phyloP scores from a whole-genome alignment of 2,797 vertebrate genomes.

The Coregonus sp. region DNA sequence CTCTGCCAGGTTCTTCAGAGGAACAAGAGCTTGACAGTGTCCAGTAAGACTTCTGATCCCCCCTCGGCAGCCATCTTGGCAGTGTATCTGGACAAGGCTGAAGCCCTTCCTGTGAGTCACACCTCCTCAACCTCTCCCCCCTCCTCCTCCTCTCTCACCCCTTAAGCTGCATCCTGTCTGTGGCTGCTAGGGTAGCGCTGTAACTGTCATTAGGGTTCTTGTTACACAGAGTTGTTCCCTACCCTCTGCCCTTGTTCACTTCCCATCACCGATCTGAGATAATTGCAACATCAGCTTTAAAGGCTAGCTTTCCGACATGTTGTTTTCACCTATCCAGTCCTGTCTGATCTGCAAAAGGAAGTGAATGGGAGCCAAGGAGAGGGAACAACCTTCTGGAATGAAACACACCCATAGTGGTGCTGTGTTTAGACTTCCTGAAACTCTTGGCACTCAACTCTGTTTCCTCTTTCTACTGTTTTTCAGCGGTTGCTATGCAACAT shows the following conservation, averaged over 20 bases:
- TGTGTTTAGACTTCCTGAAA: not conserved
- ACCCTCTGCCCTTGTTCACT: slow-evolving; percentile 3
- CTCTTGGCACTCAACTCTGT: not conserved
- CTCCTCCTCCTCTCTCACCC: slow-evolving; percentile 15
- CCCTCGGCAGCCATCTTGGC: slow-evolving; percentile 89
- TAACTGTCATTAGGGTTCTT: too few species aligned
- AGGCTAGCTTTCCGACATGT: not conserved
- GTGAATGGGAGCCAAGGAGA: too few species aligned
- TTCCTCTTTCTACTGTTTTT: not conserved
- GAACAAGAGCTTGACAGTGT: slow-evolving; percentile 69
- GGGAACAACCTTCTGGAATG: not conserved
- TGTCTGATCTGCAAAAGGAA: not conserved
- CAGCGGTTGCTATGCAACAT: not conserved
- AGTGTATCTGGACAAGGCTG: slow-evolving; percentile 90
- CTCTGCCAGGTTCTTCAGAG: slow-evolving; percentile 80
- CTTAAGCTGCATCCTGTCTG: slow-evolving; percentile 57
- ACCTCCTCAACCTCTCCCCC: slow-evolving; percentile 24
- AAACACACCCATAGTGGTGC: not conserved
- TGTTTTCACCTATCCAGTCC: not conserved
- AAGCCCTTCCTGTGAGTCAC: slow-evolving; percentile 91
- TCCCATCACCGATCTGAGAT: not conserved
- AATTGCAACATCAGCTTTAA: not conserved
- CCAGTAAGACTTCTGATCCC: slow-evolving; percentile 75
- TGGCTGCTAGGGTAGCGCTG: slow-evolving; percentile 49
- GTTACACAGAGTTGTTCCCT: slow-evolving; percentile 30